Conservation (phyloP, 2,888 invertebrate genomes). For the Drosophila kokeensis region DNA sequence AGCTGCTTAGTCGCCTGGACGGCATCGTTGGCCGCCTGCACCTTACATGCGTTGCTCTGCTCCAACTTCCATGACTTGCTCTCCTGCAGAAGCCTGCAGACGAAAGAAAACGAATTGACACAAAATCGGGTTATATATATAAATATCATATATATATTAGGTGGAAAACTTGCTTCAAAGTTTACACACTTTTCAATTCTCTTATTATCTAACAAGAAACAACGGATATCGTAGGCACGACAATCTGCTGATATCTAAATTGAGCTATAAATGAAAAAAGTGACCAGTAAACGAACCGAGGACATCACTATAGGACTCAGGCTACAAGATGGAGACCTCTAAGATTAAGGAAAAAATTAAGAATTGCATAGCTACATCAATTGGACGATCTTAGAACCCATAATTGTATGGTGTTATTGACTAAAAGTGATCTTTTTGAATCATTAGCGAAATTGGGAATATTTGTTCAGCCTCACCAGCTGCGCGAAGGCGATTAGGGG, state of each 20-base stretch:
- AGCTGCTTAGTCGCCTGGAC: conserved; percentile 92
- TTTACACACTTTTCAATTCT: too few relatives aligned
- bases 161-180: too few relatives aligned
- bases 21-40: conserved; percentile 92
- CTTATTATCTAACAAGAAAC: too few relatives aligned
- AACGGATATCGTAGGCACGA: too few relatives aligned
- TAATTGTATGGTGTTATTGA: background rate
- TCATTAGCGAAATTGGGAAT: background rate
- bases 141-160: too few relatives aligned
- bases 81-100: conserved; percentile 90
- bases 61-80: conserved; percentile 89
- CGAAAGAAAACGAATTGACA: background rate
- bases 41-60: conserved; percentile 90
- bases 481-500: background rate
- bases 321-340: background rate
- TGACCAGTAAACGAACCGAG: too few relatives aligned
- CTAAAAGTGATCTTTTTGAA: background rate
- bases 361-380: background rate
- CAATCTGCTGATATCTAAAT: too few relatives aligned
- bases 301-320: too few relatives aligned
- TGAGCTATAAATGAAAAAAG: too few relatives aligned
- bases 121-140: background rate
- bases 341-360: background rate
- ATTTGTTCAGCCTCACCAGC: background rate
- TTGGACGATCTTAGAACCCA: background rate